Evolutionary conservation across 2,888 invertebrate species (phyloP).

Genomic region (Drosophila fulvimacula): DNA sequence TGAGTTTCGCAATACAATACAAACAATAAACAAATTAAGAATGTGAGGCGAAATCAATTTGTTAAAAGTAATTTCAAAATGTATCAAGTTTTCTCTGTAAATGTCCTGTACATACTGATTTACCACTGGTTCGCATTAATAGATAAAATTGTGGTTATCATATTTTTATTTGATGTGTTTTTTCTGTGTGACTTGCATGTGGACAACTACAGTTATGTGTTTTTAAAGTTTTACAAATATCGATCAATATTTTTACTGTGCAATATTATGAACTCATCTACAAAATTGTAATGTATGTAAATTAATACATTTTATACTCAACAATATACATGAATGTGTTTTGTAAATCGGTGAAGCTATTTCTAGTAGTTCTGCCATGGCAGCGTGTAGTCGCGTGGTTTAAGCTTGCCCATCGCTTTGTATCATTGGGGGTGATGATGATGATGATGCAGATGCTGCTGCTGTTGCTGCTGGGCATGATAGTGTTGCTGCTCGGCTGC

Average conservation of each 20-base stretch:
- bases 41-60: background rate
- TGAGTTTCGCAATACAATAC: background rate
- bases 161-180: conserved; percentile 38
- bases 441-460: conserved; percentile 73
- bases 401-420: conserved; percentile 65
- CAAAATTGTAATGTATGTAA: conserved; percentile 43
- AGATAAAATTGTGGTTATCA: conserved; percentile 18
- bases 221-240: conserved; percentile 25
- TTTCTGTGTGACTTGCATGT: conserved; percentile 13
- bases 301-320: conserved; percentile 36
- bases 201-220: conserved; percentile 15
- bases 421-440: conserved; percentile 76
- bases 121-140: conserved; percentile 1
- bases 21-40: background rate
- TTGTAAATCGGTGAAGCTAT: conserved; percentile 23
- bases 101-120: background rate
- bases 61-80: background rate
- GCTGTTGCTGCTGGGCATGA: conserved; percentile 79
- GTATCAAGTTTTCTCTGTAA: background rate
- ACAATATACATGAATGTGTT: conserved; percentile 34
- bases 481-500: conserved; percentile 83
- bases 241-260: conserved; percentile 45
- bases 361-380: conserved; percentile 78
- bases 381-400: conserved; percentile 73
- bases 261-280: conserved; percentile 55